These are phyloP conservation scores for Nothoprocta perdicaria DNA, from an alignment of 2,113 vertebrate genomes.

Conservation along the genomic window DNA sequence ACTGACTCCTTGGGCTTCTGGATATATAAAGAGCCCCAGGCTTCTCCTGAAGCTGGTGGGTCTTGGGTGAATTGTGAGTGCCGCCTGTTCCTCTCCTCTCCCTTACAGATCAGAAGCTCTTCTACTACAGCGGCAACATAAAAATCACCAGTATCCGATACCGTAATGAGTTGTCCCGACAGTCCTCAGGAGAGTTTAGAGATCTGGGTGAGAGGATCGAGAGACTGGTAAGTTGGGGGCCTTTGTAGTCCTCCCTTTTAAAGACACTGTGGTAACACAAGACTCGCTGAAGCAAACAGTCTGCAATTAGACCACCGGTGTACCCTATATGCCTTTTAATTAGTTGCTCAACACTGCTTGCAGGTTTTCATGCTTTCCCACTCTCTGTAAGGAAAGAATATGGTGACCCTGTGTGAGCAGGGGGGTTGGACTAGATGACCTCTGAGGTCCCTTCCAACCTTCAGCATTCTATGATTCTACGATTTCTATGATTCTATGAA, in stretches of 20 bases:
- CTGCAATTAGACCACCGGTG: not conserved
- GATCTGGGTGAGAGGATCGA: constrained; percentile 75
- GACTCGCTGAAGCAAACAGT: not conserved
- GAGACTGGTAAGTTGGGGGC: constrained; percentile 74
- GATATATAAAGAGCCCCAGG: not conserved
- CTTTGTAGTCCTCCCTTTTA: not conserved
- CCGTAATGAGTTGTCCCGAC: constrained; percentile 65
- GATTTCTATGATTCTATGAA: too few species aligned
- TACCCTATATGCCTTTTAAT: not conserved
- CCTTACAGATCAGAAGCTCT: constrained; percentile 74
- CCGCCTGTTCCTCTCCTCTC: constrained; percentile 26
- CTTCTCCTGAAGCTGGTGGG: not conserved
- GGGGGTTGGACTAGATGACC: too few species aligned
- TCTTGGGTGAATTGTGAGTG: not conserved
- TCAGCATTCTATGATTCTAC: too few species aligned
- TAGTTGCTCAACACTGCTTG: not conserved
- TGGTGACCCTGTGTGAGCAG: not conserved
- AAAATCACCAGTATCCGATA: constrained; percentile 72
- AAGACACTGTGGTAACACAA: not conserved
- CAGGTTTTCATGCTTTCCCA: not conserved
- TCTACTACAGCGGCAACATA: constrained; percentile 75
- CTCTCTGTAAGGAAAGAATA: not conserved
- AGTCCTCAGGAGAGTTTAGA: constrained; percentile 72
- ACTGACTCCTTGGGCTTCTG: not conserved
- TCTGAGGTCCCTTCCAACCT: too few species aligned